phyloP scores from a whole-genome alignment of 2,797 vertebrate species.

The Xenentodon cancila region DNA sequence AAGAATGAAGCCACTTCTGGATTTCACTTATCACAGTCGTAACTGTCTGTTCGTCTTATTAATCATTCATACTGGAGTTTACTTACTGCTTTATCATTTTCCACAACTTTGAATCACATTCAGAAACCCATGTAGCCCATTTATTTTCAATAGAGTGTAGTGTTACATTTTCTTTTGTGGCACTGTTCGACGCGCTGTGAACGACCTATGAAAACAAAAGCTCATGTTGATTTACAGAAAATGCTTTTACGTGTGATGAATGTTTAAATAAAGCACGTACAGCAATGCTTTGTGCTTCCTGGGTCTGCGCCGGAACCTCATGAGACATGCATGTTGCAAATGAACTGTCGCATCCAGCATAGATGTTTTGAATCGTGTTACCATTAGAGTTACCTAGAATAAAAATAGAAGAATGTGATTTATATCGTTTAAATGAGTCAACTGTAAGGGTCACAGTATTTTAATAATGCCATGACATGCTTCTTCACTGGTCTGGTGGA shows the following conservation, averaged over 20 bases:
- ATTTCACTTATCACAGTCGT: background rate
- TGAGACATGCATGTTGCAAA: slow-evolving; percentile 7
- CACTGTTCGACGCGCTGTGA: background rate
- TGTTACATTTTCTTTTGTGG: background rate
- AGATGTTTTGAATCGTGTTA: slow-evolving; percentile 7
- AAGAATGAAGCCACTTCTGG: too few relatives aligned
- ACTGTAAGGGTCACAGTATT: background rate
- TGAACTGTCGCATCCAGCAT: slow-evolving; percentile 17
- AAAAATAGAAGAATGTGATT: background rate
- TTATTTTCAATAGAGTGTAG: slow-evolving; percentile 35
- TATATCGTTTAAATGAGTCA: background rate
- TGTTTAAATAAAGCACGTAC: background rate
- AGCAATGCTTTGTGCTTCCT: background rate
- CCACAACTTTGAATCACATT: slow-evolving; percentile 35
- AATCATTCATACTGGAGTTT: background rate
- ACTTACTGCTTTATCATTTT: slow-evolving; percentile 60
- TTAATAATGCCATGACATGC: background rate
- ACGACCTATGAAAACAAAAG: slow-evolving; percentile 14
- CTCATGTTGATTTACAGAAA: background rate
- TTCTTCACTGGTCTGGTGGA: background rate
- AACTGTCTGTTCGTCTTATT: background rate
- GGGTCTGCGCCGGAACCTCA: slow-evolving; percentile 5
- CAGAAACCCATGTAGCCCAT: slow-evolving; percentile 58
- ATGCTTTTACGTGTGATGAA: too few relatives aligned
- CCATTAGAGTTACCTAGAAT: slow-evolving; percentile 1